Evolutionary conservation across 2,797 vertebrate species (phyloP).

Genomic region (Pipistrellus pygmaeus): DNA sequence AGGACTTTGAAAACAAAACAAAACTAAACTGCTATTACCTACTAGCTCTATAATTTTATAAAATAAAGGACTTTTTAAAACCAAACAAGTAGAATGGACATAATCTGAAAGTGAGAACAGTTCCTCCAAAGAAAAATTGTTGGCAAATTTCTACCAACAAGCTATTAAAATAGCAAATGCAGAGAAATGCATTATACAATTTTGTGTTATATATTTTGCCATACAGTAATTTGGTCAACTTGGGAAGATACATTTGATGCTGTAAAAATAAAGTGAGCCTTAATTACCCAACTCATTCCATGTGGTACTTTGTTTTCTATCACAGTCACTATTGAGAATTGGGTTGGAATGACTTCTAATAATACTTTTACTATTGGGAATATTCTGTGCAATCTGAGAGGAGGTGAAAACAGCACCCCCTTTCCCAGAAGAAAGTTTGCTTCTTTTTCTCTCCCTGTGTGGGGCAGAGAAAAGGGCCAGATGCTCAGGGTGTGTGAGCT

Average conservation of each 20-base stretch:
- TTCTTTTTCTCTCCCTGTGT: background rate
- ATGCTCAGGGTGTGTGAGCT: background rate
- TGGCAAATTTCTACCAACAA: background rate
- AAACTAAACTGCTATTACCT: background rate
- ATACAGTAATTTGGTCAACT: background rate
- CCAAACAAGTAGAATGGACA: background rate
- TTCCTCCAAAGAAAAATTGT: background rate
- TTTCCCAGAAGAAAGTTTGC: background rate
- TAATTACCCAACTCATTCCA: background rate
- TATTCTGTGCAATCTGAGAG: background rate
- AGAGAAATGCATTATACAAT: background rate
- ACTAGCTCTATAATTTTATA: background rate
- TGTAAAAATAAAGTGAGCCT: background rate
- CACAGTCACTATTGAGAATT: background rate
- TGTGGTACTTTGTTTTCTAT: background rate
- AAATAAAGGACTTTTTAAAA: background rate
- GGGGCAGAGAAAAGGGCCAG: background rate
- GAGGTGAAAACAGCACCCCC: rapidly evolving
- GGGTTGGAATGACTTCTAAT: background rate
- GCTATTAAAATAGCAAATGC: background rate
- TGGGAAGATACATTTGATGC: background rate
- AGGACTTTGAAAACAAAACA: background rate
- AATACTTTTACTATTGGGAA: background rate
- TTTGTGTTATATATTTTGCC: background rate
- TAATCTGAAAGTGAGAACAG: background rate